Base-by-base conservation (phyloP, 2,888 invertebrate genomes). In the Synanthedon andrenaeformis region DNA sequence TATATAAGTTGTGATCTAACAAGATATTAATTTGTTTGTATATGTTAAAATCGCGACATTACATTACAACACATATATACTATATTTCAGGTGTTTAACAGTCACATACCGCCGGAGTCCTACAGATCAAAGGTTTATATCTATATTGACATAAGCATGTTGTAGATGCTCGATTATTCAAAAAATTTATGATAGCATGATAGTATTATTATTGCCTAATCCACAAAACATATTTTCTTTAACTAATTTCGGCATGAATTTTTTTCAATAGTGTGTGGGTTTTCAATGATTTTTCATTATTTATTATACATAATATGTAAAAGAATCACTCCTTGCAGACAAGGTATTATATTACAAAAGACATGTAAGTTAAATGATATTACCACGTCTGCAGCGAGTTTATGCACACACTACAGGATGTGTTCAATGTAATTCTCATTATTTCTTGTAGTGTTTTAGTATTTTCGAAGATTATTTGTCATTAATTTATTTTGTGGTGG, bases 81-180 rank as follows among this genome's bases (percentile, higher is more conserved):
- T 86, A 83, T 84, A 90, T 93, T 93, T 83, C 92, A 96, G 95
- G 95, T 95, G 83, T 95, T 95, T 91, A 96, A 96, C 92, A 96
- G 94, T 92, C 96, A 96, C 92, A 94, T 94, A 91, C 93, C 94
- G 90, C 93, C 93, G 92, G 95, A 95, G 90, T 93, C 94, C 82
- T 95, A 94, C 91, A 93, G 95, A 91, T 93, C 94, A 89, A 95
- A 95, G 93, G 94, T 94, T 92, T 91, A 90, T 92, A 90, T 90
- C 89, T 79, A 82, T 71, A 85, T 81, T 75, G 84, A 79, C 70
- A 76, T 82, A 72, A 79, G 85, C 86, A 86, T 87, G 84, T 35
- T 70, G 79, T 83, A 83, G 80, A 13, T 70, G 76, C 76, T 79
- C 78, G 73, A 73, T 67, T 65, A 62, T 63, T 69, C 64, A 63